A percentile compares a stretch with the other conserved stretches of the same genome.
Evolutionary conservation across 2,888 invertebrate genomes (phyloP).

Genomic region (Lepidocyrtinus sp.): DNA sequence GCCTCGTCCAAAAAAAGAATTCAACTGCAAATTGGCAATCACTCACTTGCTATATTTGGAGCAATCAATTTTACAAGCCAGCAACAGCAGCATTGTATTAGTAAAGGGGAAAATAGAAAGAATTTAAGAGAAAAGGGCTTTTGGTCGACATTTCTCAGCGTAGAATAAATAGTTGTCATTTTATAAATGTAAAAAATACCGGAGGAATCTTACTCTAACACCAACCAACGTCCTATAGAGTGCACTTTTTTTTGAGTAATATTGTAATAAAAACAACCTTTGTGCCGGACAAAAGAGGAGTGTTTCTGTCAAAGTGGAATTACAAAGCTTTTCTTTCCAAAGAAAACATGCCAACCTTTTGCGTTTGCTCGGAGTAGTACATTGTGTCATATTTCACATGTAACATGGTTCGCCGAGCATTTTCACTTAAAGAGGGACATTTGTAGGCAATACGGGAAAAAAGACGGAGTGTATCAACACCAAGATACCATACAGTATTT

Average conservation of each 20-base stretch:
- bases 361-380: no score
- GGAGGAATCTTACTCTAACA: no score
- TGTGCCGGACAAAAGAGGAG: slow-evolving; percentile 54
- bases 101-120: background rate
- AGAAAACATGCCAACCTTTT: slow-evolving; percentile 36
- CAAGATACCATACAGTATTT: slow-evolving; percentile 27
- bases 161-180: no score
- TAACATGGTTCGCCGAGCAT: background rate
- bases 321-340: slow-evolving; percentile 48
- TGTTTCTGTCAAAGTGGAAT: slow-evolving; percentile 49
- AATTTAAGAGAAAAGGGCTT: background rate
- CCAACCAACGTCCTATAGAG: no score
- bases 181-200: no score
- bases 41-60: slow-evolving; percentile 57
- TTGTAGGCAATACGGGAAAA: slow-evolving; percentile 41
- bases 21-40: slow-evolving; percentile 59
- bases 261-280: no score
- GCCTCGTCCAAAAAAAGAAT: slow-evolving; percentile 34
- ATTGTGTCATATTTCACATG: slow-evolving; percentile 52
- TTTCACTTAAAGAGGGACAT: slow-evolving; percentile 19
- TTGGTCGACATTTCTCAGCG: slow-evolving; percentile 35
- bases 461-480: slow-evolving; percentile 34
- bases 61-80: slow-evolving; percentile 47
- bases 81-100: slow-evolving; percentile 4
- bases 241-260: no score